Conservation (phyloP, 2,113 vertebrate genomes). For the Raja brachyura region DNA sequence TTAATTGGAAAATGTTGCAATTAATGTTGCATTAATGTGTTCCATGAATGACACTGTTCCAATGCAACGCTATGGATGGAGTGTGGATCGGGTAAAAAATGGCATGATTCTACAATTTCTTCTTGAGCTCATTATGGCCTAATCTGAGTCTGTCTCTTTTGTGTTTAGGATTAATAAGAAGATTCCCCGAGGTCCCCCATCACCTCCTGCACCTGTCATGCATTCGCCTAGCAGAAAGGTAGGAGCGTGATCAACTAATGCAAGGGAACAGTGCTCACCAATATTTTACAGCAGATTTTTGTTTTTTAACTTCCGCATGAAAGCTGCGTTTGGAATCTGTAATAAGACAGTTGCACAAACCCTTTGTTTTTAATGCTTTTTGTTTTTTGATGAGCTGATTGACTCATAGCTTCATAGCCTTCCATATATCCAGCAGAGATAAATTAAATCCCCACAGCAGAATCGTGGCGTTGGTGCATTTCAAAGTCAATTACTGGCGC, state of each 20-base stretch:
- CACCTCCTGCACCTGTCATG: constrained; percentile 96
- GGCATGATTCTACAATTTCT: neutral
- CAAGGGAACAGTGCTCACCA: neutral
- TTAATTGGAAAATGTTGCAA: too few species aligned
- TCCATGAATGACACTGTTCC: neutral
- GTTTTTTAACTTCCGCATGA: neutral
- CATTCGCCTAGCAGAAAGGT: constrained; percentile 98
- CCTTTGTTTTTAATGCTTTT: neutral
- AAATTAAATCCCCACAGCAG: neutral
- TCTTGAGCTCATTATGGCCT: neutral
- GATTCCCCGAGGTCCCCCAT: constrained; percentile 91
- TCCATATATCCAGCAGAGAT: neutral
- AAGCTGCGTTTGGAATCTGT: neutral
- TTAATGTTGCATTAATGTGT: neutral
- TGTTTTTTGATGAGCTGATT: neutral
- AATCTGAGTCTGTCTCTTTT: neutral
- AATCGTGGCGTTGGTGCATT: neutral
- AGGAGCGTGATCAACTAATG: constrained; percentile 36
- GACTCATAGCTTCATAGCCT: neutral
- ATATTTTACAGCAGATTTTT: neutral
- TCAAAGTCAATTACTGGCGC: neutral
- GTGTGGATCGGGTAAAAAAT: neutral
- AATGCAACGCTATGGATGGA: neutral
- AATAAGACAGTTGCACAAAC: neutral
- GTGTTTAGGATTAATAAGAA: constrained; percentile 92